Conservation (phyloP, 2,888 invertebrate genomes). For the Eupeodes luniger region DNA sequence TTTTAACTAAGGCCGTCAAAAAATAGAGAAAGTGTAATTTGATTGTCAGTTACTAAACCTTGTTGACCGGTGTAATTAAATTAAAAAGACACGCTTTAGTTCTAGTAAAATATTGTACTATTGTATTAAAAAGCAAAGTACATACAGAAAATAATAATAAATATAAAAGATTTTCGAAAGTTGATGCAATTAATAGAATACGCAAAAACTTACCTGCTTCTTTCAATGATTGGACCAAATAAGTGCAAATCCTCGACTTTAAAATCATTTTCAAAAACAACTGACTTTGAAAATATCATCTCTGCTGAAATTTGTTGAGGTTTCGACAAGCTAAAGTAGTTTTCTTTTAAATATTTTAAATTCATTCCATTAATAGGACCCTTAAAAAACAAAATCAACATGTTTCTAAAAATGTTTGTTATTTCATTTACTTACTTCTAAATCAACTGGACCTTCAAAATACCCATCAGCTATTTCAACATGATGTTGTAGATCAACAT, state of each 20-base stretch:
- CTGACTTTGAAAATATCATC: slow-evolving; percentile 83
- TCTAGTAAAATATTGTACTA: too few relatives aligned
- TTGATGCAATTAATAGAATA: not conserved
- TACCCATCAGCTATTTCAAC: slow-evolving; percentile 78
- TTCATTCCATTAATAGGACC: slow-evolving; percentile 84
- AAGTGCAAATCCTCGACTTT: slow-evolving; percentile 80
- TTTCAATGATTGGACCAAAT: slow-evolving; percentile 80
- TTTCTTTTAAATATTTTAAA: slow-evolving; percentile 84
- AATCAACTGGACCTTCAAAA: slow-evolving; percentile 80
- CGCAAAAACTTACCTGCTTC: slow-evolving; percentile 79
- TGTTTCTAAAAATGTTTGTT: not conserved
- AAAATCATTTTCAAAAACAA: slow-evolving; percentile 82
- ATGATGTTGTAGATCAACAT: slow-evolving; percentile 78
- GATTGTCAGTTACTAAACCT: too few relatives aligned
- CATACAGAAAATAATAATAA: too few relatives aligned
- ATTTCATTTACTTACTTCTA: slow-evolving; percentile 77
- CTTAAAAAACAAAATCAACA: slow-evolving; percentile 79
- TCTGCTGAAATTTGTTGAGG: slow-evolving; percentile 84
- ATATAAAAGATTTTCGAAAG: too few relatives aligned
- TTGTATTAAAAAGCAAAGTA: too few relatives aligned
- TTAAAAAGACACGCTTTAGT: too few relatives aligned
- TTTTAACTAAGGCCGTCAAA: too few relatives aligned
- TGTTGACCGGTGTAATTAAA: too few relatives aligned
- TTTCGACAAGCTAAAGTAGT: slow-evolving; percentile 85
- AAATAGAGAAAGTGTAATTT: too few relatives aligned